These are phyloP conservation scores for Anguilla anguilla DNA, from an alignment of 2,797 vertebrate genomes.

Conservation along the genomic window DNA sequence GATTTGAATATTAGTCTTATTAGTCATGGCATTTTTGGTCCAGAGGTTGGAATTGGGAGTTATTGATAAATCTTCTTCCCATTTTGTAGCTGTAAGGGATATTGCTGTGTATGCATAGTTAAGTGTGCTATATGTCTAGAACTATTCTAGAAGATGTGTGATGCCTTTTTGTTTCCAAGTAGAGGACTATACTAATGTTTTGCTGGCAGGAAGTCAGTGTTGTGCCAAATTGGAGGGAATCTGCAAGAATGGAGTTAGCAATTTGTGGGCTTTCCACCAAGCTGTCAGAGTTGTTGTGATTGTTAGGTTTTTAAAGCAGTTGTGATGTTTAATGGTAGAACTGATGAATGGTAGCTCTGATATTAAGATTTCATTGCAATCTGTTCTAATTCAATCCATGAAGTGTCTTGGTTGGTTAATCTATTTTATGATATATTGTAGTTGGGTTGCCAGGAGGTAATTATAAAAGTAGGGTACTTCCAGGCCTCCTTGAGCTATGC, in stretches of 20 bases:
- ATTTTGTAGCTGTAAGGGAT: conserved; percentile 5
- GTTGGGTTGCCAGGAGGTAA: neutral
- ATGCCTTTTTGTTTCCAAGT: neutral
- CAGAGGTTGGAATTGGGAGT: neutral
- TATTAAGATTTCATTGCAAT: neutral
- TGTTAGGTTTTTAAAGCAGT: neutral
- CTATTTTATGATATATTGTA: neutral
- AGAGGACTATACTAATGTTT: too few species aligned
- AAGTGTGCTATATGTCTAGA: neutral
- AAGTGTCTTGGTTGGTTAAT: neutral
- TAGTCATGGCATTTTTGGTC: neutral
- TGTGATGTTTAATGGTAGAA: neutral
- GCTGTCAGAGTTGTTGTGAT: neutral
- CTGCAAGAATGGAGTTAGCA: neutral
- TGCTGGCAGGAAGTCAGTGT: neutral
- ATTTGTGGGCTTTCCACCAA: conserved; percentile 9
- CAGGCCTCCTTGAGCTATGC: neutral
- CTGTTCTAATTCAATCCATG: neutral
- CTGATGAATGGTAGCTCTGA: conserved; percentile 3
- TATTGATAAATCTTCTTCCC: neutral
- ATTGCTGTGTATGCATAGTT: neutral
- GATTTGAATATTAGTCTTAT: conserved; percentile 17
- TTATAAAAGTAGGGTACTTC: neutral
- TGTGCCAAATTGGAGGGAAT: neutral
- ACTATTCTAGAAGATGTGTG: neutral